Conservation (phyloP, 2,113 vertebrate genomes). For the Panurus biarmicus region DNA sequence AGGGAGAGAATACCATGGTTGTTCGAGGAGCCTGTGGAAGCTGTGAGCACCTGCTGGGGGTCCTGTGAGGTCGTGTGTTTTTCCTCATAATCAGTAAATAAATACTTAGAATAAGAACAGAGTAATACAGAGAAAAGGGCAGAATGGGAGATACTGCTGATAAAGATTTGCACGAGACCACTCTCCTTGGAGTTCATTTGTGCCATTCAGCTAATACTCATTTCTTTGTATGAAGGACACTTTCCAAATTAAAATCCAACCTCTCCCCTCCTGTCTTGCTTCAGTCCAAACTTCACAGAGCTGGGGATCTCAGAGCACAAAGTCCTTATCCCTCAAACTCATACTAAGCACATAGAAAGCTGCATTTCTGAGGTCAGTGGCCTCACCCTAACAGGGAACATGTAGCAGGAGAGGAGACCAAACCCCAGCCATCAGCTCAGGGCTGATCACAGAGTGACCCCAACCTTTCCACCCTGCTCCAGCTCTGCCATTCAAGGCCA, state of each 20-base stretch:
- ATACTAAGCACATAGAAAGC: background rate
- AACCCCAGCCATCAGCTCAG: background rate
- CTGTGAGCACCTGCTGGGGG: conserved; percentile 60
- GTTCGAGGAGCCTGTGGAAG: background rate
- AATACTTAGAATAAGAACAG: conserved; percentile 52
- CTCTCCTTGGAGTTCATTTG: background rate
- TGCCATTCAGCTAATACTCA: background rate
- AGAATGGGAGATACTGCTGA: background rate
- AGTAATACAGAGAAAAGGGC: background rate
- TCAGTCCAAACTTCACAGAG: background rate
- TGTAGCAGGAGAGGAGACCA: background rate
- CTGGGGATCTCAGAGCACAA: background rate
- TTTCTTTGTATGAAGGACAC: background rate
- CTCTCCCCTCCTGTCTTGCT: background rate
- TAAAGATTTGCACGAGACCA: background rate
- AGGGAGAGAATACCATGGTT: background rate
- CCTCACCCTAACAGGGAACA: background rate
- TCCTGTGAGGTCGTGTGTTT: conserved; percentile 26
- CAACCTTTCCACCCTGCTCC: background rate
- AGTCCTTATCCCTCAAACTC: background rate
- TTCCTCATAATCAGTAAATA: conserved; percentile 68
- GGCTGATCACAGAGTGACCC: background rate
- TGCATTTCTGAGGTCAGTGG: background rate
- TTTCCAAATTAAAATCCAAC: background rate
- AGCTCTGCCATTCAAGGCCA: background rate